A percentile compares a stretch with the other conserved stretches of the same genome.
Conservation (phyloP, 2,113 vertebrate species). For the Dasyprocta punctata region DNA sequence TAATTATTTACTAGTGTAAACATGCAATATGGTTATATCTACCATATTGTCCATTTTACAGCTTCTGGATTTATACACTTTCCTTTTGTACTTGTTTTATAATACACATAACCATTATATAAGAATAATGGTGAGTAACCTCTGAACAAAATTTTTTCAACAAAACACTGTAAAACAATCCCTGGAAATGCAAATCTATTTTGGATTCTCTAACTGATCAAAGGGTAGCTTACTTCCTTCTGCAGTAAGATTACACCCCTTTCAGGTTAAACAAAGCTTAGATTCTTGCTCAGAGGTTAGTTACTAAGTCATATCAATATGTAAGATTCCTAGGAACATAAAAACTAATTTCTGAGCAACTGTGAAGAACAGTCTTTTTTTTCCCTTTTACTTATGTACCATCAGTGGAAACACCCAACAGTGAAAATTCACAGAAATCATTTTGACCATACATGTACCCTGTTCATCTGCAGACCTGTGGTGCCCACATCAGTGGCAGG, state of each 20-base stretch:
- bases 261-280: slow-evolving; percentile 36
- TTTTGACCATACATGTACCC: background rate
- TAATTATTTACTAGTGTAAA: background rate
- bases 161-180: background rate
- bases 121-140: background rate
- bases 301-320: background rate
- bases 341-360: background rate
- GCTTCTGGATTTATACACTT: background rate
- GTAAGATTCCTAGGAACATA: background rate
- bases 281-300: background rate
- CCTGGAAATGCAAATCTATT: slow-evolving; percentile 35
- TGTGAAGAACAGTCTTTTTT: background rate
- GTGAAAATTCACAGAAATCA: background rate
- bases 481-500: background rate
- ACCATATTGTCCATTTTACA: background rate
- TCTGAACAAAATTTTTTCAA: slow-evolving; percentile 29
- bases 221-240: slow-evolving; percentile 29
- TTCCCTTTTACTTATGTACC: background rate
- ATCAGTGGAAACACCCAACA: background rate
- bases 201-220: slow-evolving; percentile 13
- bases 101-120: slow-evolving; percentile 2
- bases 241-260: background rate
- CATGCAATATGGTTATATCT: background rate
- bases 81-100: slow-evolving; percentile 54
- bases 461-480: background rate